phyloP scores from a whole-genome alignment of 2,888 invertebrate species.

The Xylophagus ater region DNA sequence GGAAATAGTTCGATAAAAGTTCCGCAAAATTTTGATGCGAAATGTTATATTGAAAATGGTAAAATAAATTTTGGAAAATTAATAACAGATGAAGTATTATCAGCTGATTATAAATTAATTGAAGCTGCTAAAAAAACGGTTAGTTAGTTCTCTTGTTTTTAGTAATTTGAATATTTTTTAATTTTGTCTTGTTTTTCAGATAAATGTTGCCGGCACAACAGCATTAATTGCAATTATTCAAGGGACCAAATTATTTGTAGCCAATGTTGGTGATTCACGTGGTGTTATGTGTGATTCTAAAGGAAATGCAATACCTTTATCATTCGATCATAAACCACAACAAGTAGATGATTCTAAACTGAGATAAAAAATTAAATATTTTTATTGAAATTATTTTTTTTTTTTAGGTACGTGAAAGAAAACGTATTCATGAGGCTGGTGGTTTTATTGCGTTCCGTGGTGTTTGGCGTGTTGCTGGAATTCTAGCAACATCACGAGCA shows the following conservation, averaged over 20 bases:
- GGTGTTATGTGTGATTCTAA: slow-evolving; percentile 89
- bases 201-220: slow-evolving; percentile 78
- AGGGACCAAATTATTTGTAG: slow-evolving; percentile 71
- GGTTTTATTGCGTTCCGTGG: slow-evolving; percentile 92
- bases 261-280: slow-evolving; percentile 93
- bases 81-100: slow-evolving; percentile 75
- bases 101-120: slow-evolving; percentile 70
- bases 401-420: slow-evolving; percentile 70
- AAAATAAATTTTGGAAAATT: slow-evolving; percentile 71
- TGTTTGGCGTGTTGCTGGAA: slow-evolving; percentile 93
- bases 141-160: slow-evolving; percentile 13
- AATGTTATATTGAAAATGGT: slow-evolving; percentile 61
- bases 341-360: slow-evolving; percentile 48
- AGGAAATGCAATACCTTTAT: slow-evolving; percentile 82
- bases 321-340: slow-evolving; percentile 95
- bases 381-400: slow-evolving; percentile 3
- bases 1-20: slow-evolving; percentile 19
- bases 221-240: slow-evolving; percentile 82
- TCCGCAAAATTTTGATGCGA: slow-evolving; percentile 34
- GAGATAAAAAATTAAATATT: slow-evolving; percentile 2
- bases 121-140: slow-evolving; percentile 68
- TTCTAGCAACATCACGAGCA: slow-evolving; percentile 86
- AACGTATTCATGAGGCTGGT: slow-evolving; percentile 87
- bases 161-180: slow-evolving; percentile 1
- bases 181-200: slow-evolving; percentile 24